A percentile compares a stretch with the other conserved stretches of the same genome.
Evolutionary conservation across 2,797 vertebrate species (phyloP).

Genomic region (Cyprinodon diabolis): DNA sequence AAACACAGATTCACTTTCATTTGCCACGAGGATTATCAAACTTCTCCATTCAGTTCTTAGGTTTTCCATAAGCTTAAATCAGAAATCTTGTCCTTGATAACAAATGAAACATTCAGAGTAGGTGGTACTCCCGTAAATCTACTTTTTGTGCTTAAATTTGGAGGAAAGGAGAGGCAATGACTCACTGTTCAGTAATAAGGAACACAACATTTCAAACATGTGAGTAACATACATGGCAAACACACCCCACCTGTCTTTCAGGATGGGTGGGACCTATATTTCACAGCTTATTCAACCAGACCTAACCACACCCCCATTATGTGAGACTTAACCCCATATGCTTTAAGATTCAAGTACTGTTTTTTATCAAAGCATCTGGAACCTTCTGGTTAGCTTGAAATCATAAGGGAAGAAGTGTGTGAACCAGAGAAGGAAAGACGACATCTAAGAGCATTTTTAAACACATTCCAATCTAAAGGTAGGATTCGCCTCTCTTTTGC

Average conservation of each 20-base stretch:
- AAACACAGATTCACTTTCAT: not conserved
- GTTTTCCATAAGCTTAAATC: not conserved
- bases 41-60: not conserved
- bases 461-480: not conserved
- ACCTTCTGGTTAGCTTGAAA: not conserved
- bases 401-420: not conserved
- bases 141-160: not conserved
- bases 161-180: too few species aligned
- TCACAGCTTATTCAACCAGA: not conserved
- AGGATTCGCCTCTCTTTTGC: not conserved
- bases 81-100: not conserved
- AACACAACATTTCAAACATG: not conserved
- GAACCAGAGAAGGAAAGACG: not conserved
- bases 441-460: conserved; percentile 1
- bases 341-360: not conserved
- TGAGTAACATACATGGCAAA: not conserved
- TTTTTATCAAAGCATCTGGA: not conserved
- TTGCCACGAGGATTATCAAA: not conserved
- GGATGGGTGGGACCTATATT: conserved; percentile 25
- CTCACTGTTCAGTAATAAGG: not conserved
- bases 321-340: not conserved
- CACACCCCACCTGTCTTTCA: conserved; percentile 9
- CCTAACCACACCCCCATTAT: not conserved
- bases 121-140: not conserved
- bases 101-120: not conserved